A percentile compares a stretch with the other conserved stretches of the same genome.
Evolutionary conservation across 2,888 invertebrate species (phyloP).

Genomic region (Macaria notata): DNA sequence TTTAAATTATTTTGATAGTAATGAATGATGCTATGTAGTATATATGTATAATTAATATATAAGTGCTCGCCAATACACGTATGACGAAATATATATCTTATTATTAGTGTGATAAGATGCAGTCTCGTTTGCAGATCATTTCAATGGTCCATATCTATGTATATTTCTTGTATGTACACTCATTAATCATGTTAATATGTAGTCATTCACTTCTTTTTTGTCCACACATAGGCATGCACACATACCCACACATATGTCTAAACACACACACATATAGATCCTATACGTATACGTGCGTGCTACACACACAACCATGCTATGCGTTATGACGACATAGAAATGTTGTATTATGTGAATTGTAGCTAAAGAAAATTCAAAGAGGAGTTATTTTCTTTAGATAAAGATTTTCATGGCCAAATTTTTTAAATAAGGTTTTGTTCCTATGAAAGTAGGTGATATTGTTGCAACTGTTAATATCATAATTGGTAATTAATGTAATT

Average conservation of each 20-base stretch:
- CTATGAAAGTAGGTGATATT: no score
- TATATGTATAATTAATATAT: neutral
- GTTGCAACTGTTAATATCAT: no score
- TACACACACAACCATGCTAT: neutral
- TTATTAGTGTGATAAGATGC: slow-evolving; percentile 1
- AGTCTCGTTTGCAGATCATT: slow-evolving; percentile 1
- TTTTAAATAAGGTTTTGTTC: no score
- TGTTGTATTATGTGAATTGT: no score
- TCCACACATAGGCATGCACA: slow-evolving; percentile 59
- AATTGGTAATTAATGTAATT: no score
- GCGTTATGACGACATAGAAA: neutral
- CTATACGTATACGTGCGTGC: slow-evolving; percentile 6
- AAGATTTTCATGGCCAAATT: no score
- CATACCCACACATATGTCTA: slow-evolving; percentile 39
- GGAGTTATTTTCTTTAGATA: no score
- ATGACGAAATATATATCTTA: neutral
- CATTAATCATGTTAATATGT: slow-evolving; percentile 43
- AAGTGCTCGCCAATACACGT: neutral
- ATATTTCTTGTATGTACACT: neutral
- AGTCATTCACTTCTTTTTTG: slow-evolving; percentile 81
- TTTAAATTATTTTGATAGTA: no score
- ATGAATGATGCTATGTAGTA: neutral
- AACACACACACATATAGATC: slow-evolving; percentile 29
- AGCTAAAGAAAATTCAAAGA: no score
- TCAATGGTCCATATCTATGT: neutral